Evolutionary conservation across 2,113 vertebrate species (phyloP).

Genomic region (Odontophorus gujanensis): DNA sequence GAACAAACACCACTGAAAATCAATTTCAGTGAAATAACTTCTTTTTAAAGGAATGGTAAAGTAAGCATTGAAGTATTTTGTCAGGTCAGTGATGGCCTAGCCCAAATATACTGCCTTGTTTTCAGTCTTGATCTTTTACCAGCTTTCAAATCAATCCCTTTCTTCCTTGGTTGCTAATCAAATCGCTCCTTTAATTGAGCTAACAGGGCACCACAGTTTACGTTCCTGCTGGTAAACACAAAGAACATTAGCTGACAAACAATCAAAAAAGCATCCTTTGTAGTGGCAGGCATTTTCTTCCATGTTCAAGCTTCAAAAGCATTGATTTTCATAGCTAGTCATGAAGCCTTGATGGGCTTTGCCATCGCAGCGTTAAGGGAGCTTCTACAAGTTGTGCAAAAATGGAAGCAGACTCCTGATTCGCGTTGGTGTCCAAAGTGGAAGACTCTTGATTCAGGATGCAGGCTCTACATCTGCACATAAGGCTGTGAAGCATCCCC

Average conservation of each 20-base stretch:
- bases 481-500: neutral
- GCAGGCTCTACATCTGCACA: neutral
- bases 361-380: rapidly evolving
- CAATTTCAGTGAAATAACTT: neutral
- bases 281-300: neutral
- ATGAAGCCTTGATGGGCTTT: neutral
- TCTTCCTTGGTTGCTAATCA: neutral
- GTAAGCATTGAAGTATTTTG: neutral
- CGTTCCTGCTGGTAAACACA: neutral
- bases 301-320: neutral
- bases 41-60: neutral
- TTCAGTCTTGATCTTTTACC: conserved; percentile 8
- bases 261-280: neutral
- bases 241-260: neutral
- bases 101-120: neutral
- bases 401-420: neutral
- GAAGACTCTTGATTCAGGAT: neutral
- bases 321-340: neutral
- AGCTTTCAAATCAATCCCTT: conserved; percentile 2
- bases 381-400: neutral
- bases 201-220: neutral
- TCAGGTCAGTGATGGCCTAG: neutral
- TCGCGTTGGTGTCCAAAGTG: neutral
- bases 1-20: neutral
- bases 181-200: neutral